Base-by-base conservation (phyloP, 2,797 vertebrate genomes). In the Syndactyla subalaris region DNA sequence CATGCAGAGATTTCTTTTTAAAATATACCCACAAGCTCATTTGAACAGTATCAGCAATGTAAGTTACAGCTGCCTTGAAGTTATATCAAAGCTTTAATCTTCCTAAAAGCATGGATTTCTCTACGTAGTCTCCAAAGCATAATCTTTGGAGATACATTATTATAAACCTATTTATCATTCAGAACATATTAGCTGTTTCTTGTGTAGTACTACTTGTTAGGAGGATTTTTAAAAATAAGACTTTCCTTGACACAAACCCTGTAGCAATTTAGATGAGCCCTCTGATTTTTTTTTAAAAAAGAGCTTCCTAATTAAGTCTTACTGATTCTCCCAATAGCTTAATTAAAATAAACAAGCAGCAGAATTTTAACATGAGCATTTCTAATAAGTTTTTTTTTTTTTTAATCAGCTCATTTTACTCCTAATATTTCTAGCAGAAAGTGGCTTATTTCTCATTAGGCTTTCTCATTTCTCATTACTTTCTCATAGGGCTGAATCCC, bases 341-440 rank as follows among this genome's bases (percentile, higher is more conserved):
- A 93, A 96, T 93, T 96, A 93, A 94, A 91, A 90, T 66, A 78
- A 93, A 88, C 57, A 89, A 82, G 55, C 16, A 90, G 79, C 55
- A 93, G 59, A 95, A 92, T 81, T 92, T 90, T 92, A 88, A 92
- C 49, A 65, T 14, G 8, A 90, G 79, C 73, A 71, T 82, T 95
- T 90, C 67, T 94, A 93, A 87, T 58, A 86, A 43, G 61, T 23
- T 62, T 68, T 80, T 65, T 71, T 65, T 71, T 71, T 62, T 94
- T 88, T 92, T 24, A 78, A 96, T 90, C 85, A 67, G 27, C 48
- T 88, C 45, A 77, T 90, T 96, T 93, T 90, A 51, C 5, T 88
- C 29, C 46, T 93, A 90, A 65, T 88, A 92, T 71, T 81, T 92
- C 29, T 84, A 78, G 26, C 30, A 81, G 71, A 92, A 84, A 94